phyloP scores from a whole-genome alignment of 2,113 vertebrate species.

The Dissostichus mawsoni region DNA sequence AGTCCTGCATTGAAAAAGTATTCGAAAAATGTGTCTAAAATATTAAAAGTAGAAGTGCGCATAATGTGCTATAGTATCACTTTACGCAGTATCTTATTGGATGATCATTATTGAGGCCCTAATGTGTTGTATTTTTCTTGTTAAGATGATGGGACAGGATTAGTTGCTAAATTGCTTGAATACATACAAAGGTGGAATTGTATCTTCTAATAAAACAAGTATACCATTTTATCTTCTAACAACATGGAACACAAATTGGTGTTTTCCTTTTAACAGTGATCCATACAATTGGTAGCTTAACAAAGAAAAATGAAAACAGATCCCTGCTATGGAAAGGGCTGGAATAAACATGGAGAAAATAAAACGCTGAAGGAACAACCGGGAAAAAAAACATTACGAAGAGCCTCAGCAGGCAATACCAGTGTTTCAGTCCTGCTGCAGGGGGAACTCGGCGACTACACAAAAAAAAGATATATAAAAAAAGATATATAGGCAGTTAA shows the following conservation, averaged over 20 bases:
- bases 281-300: conserved; percentile 29
- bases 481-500: conserved; percentile 52
- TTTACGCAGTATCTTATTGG: background rate
- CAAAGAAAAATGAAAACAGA: conserved; percentile 44
- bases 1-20: too few species aligned
- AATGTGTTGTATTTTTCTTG: background rate
- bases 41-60: too few species aligned
- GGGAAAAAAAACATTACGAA: conserved; percentile 68
- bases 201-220: too few species aligned
- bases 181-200: too few species aligned
- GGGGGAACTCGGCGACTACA: conserved; percentile 50
- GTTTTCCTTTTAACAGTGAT: conserved; percentile 5
- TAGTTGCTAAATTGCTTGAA: too few species aligned
- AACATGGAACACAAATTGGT: conserved; percentile 1
- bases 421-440: conserved; percentile 50
- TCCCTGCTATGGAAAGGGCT: conserved; percentile 30
- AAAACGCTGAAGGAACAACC: conserved; percentile 52
- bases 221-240: background rate
- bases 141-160: too few species aligned
- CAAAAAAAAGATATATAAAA: conserved; percentile 38
- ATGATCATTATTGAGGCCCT: background rate
- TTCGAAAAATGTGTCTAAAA: too few species aligned
- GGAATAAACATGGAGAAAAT: conserved; percentile 58
- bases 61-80: background rate
- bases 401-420: conserved; percentile 59